Evolutionary conservation across 1,140 invertebrate genomes (phyloP), one percentile per base, ranked within the genome.

Genomic region (Dendrolimus punctatus): DNA sequence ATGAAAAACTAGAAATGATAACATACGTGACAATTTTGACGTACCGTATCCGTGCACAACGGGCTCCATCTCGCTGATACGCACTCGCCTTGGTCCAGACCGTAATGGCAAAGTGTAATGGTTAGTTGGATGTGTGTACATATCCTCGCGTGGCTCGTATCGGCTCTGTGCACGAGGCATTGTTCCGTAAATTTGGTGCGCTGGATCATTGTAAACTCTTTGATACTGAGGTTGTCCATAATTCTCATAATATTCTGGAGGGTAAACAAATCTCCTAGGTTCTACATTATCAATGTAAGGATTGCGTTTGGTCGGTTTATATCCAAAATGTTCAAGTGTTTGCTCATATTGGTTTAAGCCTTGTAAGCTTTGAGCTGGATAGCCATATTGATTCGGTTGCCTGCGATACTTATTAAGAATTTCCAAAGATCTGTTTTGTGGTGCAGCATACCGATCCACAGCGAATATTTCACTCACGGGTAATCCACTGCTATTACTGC

Each of bases 381-480:
- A 80, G 59, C 70, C 76, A 52, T 71, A 63, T 58, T 78, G 71
- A 53, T 71, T 67, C 6, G 75, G 71, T 57, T 71, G 76, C 39
- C 69, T 58, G 44, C 73, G 68, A 56, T 80, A 77, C 63, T 80
- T 85, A 46, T 82, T 71, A 38, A 76, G 71, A 54, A 85, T 75
- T 55, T 80, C 76, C 45, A 86, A 83, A 8, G 76, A 68, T 58
- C 72, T 76, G 51, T 77, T 68, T 37, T 84, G 73, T 0, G 83
- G 83, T 9, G 72, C 60, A 8, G 62, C 45, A 58, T 66, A 86
- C 51, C 83, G 76, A 56, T 86, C 78, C 4, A 67, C 80, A 37
- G 80, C 78, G 53, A 83, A 86, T 66, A 82, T 78, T 65, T 85
- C 83, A 53, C 70, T 75, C 9, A 78, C 71, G 4, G 83, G 80